phyloP scores from a whole-genome alignment of 1,140 invertebrate genomes.

The Araneus ventricosus region DNA sequence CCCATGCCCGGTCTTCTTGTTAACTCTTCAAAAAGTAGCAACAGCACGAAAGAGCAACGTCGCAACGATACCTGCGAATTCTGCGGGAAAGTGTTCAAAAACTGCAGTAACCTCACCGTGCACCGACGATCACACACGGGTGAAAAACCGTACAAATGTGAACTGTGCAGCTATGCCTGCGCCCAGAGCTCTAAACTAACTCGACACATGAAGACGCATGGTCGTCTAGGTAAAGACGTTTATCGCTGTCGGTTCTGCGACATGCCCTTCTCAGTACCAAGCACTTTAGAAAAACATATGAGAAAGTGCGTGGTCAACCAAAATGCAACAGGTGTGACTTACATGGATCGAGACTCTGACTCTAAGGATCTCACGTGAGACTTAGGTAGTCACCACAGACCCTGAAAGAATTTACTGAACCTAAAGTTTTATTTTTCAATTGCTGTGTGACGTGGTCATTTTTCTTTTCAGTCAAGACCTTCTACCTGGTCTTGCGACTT shows the following conservation, averaged over 20 bases:
- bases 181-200: constrained; percentile 88
- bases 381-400: not conserved
- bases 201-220: constrained; percentile 89
- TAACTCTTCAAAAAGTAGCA: constrained; percentile 39
- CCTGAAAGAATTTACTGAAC: constrained; percentile 30
- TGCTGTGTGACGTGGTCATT: constrained; percentile 55
- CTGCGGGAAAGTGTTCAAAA: constrained; percentile 95
- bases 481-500: constrained; percentile 16
- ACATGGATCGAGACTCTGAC: constrained; percentile 75
- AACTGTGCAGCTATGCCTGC: constrained; percentile 83
- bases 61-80: constrained; percentile 83
- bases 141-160: constrained; percentile 85
- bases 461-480: not conserved
- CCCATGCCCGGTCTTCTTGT: constrained; percentile 45
- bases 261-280: constrained; percentile 84
- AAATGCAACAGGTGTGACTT: constrained; percentile 50
- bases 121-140: constrained; percentile 90
- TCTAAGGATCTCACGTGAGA: constrained; percentile 76
- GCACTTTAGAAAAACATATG: constrained; percentile 84
- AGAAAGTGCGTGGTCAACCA: constrained; percentile 81
- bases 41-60: constrained; percentile 77
- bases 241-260: constrained; percentile 83
- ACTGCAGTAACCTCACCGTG: constrained; percentile 94
- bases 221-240: constrained; percentile 82
- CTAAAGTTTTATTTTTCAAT: constrained; percentile 71